Evolutionary conservation across 30 jellyfish, hydroid and myxozoan species (phyloP).

Genomic region (Catostylus mosaicus): DNA sequence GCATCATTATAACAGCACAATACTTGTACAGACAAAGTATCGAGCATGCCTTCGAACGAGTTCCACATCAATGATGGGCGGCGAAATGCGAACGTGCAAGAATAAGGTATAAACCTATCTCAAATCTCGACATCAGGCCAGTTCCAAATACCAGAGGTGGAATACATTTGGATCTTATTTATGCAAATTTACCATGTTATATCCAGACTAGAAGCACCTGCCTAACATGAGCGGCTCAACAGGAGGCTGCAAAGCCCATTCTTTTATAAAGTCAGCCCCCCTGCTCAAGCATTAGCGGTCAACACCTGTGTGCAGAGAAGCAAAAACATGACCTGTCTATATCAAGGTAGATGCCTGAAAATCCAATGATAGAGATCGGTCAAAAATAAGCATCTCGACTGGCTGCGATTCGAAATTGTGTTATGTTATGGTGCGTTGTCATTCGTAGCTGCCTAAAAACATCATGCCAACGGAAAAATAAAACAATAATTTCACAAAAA

Average conservation of each 20-base stretch:
- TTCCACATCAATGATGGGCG: background rate
- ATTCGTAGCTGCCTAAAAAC: background rate
- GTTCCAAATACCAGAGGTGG: constrained; percentile 26
- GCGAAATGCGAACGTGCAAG: background rate
- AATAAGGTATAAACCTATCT: background rate
- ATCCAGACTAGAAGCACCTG: constrained; percentile 51
- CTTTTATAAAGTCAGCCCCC: constrained; percentile 32
- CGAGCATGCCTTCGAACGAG: background rate
- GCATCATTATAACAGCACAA: background rate
- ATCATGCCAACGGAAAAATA: background rate
- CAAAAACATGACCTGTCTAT: constrained; percentile 60
- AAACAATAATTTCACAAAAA: background rate
- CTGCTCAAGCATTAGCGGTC: constrained; percentile 45
- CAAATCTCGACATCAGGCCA: background rate
- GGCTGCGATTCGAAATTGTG: background rate
- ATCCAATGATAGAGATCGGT: constrained; percentile 18
- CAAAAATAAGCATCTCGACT: background rate
- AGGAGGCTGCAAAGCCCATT: constrained; percentile 40
- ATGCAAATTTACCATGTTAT: constrained; percentile 22
- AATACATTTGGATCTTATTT: constrained; percentile 12
- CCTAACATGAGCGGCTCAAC: constrained; percentile 27
- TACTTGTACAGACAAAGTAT: background rate
- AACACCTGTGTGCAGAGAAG: constrained; percentile 60
- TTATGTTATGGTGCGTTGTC: constrained; percentile 9
- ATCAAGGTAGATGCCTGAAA: constrained; percentile 38